Base-by-base conservation (phyloP, 2,797 vertebrate genomes). In the Diglossa cyanea region DNA sequence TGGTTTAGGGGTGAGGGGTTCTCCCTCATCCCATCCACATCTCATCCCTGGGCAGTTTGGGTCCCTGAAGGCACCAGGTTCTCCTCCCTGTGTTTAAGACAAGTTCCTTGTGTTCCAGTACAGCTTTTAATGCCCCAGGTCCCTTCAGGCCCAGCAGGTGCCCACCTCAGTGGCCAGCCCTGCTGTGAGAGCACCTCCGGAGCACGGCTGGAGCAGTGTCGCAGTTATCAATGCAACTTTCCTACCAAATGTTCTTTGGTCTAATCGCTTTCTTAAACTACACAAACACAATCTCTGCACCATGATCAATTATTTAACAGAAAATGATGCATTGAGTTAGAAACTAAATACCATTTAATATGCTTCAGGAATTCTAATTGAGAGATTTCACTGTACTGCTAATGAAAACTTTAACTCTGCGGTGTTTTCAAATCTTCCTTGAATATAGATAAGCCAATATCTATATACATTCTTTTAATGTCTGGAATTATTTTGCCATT, bases 251-350 rank as follows among this genome's bases (percentile, higher is more conserved):
- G 92, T 97, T 97, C 97, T 86, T 88, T 68, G 76, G 86, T 94
- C 95, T 98, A 98, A 98, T 98, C 97, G 86, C 97, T 97, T 98
- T 97, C 96, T 98, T 97, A 97, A 98, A 98, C 97, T 98, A 96
- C 97, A 98, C 98, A 98, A 98, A 98, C 97, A 98, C 97, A 98
- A 94, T 97, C 97, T 98, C 97, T 96, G 97, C 97, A 97, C 97
- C 88, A 78, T 24, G 44, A 98, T 98, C 98, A 98, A 98, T 98
- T 98, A 98, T 98, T 98, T 98, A 98, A 95, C 95, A 98, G 97
- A 98, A 98, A 98, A 97, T 97, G 97, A 98, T 98, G 98, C 98
- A 98, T 98, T 91, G 97, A 96, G 96, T 97, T 98, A 97, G 98
- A 97, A 98, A 97, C 97, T 97, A 98, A 98, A 98, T 97, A 97